Conservation (phyloP, 2,113 vertebrate genomes). For the Sapajus apella region DNA sequence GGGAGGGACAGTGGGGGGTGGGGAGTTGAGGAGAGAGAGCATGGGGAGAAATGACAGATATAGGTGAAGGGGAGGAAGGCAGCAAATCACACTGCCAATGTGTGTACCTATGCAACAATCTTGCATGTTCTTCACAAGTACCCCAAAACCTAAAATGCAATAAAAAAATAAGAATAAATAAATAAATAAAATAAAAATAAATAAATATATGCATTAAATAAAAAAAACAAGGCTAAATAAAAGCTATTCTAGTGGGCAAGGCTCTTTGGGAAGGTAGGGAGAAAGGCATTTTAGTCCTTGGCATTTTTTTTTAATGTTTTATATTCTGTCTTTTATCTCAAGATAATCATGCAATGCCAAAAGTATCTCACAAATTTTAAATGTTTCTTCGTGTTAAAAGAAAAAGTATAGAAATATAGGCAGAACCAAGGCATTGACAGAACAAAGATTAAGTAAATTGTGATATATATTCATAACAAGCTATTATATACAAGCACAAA, state of each 20-base stretch:
- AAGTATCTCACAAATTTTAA: neutral
- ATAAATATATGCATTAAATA: no score
- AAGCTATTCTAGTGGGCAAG: neutral
- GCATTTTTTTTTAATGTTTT: neutral
- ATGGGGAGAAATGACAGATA: no score
- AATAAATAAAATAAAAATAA: no score
- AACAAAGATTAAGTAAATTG: slow-evolving; percentile 25
- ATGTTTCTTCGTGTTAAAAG: neutral
- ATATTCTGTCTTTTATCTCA: neutral
- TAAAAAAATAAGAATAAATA: no score
- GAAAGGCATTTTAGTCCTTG: neutral
- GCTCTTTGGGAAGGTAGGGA: neutral
- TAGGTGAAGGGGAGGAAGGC: no score
- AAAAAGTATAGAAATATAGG: neutral
- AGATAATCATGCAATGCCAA: neutral
- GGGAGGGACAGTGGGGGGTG: no score
- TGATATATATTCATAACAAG: neutral
- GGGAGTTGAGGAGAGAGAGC: no score
- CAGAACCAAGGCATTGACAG: neutral
- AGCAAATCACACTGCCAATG: no score
- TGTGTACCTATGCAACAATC: no score
- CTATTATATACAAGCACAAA: neutral
- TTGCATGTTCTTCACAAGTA: no score
- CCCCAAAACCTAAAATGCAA: no score
- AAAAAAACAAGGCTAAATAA: neutral